These are phyloP conservation scores for Caranx ignobilis DNA, from an alignment of 2,113 vertebrate species.

Conservation along the genomic window DNA sequence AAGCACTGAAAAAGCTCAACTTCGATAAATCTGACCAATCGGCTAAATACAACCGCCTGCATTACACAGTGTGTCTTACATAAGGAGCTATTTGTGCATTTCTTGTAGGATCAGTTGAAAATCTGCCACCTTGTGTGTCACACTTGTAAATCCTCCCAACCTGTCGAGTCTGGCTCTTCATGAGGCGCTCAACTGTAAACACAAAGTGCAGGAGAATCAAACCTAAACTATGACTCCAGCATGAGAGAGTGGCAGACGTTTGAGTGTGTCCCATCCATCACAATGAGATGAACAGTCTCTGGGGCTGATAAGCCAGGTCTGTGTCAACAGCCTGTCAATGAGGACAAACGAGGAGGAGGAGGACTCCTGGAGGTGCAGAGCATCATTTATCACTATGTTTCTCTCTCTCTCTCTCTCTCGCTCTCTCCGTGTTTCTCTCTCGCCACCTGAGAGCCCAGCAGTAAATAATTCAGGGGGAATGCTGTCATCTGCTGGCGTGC, in stretches of 20 bases:
- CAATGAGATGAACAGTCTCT: slow-evolving; percentile 63
- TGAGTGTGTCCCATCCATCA: slow-evolving; percentile 66
- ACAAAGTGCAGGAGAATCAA: slow-evolving; percentile 34
- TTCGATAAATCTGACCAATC: not conserved
- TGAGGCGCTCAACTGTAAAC: slow-evolving; percentile 41
- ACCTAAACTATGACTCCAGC: slow-evolving; percentile 34
- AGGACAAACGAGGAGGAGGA: slow-evolving; percentile 72
- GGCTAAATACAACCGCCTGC: not conserved
- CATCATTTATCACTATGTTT: slow-evolving; percentile 51
- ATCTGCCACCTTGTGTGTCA: not conserved
- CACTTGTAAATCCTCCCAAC: slow-evolving; percentile 27
- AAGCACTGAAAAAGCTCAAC: not conserved
- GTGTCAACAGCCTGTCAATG: slow-evolving; percentile 77
- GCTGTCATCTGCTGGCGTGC: slow-evolving; percentile 60
- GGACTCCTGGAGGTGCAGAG: slow-evolving; percentile 31
- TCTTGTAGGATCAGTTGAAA: not conserved
- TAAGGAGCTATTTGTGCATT: not conserved
- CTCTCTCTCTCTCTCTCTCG: slow-evolving; percentile 21
- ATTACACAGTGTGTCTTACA: not conserved
- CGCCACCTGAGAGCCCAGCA: slow-evolving; percentile 7
- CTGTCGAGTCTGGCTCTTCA: slow-evolving; percentile 29
- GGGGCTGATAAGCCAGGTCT: slow-evolving; percentile 67
- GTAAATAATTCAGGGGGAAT: slow-evolving; percentile 43
- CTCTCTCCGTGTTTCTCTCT: slow-evolving; percentile 18
- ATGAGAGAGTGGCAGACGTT: slow-evolving; percentile 42